Evolutionary conservation across 2,113 vertebrate genomes (phyloP).

Genomic region (Callipepla californica): DNA sequence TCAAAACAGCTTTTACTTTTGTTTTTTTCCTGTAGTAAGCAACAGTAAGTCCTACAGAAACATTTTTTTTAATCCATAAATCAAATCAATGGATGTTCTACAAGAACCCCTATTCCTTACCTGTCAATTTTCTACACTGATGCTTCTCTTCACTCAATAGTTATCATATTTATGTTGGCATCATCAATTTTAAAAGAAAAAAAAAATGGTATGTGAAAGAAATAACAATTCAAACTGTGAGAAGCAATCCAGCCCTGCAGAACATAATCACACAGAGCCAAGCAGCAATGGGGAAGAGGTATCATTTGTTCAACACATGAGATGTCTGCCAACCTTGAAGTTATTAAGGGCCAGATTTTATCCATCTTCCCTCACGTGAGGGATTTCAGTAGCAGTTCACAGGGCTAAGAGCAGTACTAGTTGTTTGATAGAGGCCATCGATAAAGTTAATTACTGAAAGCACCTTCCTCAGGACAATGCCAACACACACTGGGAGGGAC

Average conservation of each 20-base stretch:
- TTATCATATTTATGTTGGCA: not conserved
- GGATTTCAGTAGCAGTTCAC: not conserved
- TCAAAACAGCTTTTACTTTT: not conserved
- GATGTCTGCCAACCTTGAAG: no score
- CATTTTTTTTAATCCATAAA: not conserved
- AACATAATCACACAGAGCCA: not conserved
- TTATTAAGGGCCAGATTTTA: not conserved
- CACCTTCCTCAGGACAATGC: fast-evolving
- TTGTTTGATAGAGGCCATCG: not conserved
- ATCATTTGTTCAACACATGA: fast-evolving
- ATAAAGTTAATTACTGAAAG: not conserved
- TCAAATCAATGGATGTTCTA: not conserved
- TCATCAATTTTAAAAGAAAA: not conserved
- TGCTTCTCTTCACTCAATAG: not conserved
- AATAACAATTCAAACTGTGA: not conserved
- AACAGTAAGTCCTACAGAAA: not conserved
- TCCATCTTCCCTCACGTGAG: not conserved
- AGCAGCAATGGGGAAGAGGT: fast-evolving
- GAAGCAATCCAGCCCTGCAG: not conserved
- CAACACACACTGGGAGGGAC: not conserved
- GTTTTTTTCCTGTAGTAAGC: not conserved
- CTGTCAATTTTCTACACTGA: not conserved
- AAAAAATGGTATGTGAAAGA: not conserved
- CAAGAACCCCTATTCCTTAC: not conserved
- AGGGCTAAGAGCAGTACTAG: not conserved